A percentile compares a stretch with the other conserved stretches of the same genome.
Conservation (phyloP, 2,797 vertebrate species). For the Loriculus beryllinus region DNA sequence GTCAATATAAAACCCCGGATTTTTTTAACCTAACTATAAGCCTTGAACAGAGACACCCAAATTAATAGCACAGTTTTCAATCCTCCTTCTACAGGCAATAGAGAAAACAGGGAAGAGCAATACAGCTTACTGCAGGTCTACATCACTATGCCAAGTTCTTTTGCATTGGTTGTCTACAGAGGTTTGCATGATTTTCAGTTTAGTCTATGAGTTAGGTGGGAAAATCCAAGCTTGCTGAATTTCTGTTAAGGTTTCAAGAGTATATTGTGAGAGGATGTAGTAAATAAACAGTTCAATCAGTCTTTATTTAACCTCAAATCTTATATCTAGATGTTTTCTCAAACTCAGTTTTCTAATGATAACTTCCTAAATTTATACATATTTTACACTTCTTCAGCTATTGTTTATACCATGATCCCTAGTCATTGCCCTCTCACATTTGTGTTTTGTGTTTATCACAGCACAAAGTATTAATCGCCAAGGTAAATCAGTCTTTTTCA, state of each 20-base stretch:
- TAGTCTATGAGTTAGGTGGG: neutral
- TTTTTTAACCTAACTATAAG: slow-evolving; percentile 4
- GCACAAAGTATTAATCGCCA: neutral
- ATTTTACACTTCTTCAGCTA: neutral
- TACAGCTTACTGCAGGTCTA: neutral
- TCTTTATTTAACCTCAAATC: neutral
- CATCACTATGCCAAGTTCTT: neutral
- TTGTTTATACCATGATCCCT: neutral
- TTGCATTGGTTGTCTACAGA: neutral
- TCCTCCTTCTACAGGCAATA: neutral
- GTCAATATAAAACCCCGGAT: neutral
- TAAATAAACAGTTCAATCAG: neutral
- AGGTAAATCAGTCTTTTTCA: neutral
- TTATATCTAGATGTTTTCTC: neutral
- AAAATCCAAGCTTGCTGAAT: neutral
- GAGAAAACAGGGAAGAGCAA: neutral
- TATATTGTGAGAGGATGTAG: neutral
- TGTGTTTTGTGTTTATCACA: neutral
- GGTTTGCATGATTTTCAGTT: neutral
- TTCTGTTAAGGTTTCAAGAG: neutral
- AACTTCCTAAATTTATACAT: neutral
- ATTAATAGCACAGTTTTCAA: neutral
- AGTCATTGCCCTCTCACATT: neutral
- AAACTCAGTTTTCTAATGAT: neutral
- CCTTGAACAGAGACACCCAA: neutral